A percentile compares a stretch with the other conserved stretches of the same genome.
Conservation (phyloP, 1,140 invertebrate genomes). For the Hormaphis cornu region DNA sequence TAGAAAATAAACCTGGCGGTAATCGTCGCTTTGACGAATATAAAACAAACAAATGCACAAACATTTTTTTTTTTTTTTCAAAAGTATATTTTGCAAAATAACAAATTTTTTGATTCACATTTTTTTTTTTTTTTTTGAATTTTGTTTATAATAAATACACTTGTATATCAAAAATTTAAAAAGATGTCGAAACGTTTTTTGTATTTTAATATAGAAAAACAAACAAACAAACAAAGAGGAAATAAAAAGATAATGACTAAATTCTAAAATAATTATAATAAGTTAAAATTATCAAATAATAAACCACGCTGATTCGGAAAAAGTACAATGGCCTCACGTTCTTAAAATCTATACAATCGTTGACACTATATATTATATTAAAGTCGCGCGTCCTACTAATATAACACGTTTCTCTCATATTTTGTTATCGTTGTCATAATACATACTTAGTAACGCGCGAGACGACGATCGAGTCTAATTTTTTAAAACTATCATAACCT, state of each 20-base stretch:
- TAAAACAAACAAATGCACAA: no score
- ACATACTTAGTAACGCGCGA: neutral
- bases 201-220: slow-evolving; percentile 17
- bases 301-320: slow-evolving; percentile 21
- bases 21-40: no score
- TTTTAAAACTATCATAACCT: slow-evolving; percentile 2
- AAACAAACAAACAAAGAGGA: slow-evolving; percentile 2
- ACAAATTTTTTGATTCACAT: slow-evolving; percentile 30
- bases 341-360: slow-evolving; percentile 16
- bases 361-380: slow-evolving; percentile 7
- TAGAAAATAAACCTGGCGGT: no score
- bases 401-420: no score
- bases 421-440: neutral
- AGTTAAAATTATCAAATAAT: neutral
- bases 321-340: slow-evolving; percentile 29
- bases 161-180: slow-evolving; percentile 30
- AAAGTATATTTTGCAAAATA: slow-evolving; percentile 32
- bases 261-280: neutral
- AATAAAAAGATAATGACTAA: slow-evolving; percentile 27
- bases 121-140: slow-evolving; percentile 16
- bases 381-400: neutral
- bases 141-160: slow-evolving; percentile 27
- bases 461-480: neutral
- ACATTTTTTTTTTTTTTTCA: slow-evolving; percentile 17
- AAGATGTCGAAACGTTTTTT: slow-evolving; percentile 19